Percentiles rank a stretch among this genome's conserved stretches.
Conservation (phyloP, 2,888 invertebrate species). For the Gryllus longicercus region DNA sequence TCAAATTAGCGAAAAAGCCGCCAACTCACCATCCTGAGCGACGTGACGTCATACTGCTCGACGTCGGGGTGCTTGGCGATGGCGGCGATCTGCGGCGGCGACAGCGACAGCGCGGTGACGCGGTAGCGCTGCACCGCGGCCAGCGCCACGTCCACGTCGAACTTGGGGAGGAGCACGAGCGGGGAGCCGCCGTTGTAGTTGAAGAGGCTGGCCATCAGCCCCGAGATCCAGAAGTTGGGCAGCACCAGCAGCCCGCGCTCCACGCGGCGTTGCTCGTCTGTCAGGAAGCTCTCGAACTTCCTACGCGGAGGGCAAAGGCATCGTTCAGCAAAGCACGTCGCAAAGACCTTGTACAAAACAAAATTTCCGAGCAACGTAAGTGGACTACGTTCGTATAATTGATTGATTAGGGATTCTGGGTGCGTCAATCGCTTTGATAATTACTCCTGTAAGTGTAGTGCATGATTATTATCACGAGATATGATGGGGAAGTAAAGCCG, state of each 20-base stretch:
- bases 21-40: not conserved
- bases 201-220: not conserved
- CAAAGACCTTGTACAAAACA: too few species aligned
- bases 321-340: too few species aligned
- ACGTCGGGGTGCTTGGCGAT: slow-evolving; percentile 8
- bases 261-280: not conserved
- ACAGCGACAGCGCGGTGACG: not conserved
- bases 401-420: too few species aligned
- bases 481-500: too few species aligned
- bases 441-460: too few species aligned
- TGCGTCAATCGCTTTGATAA: too few species aligned
- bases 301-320: too few species aligned
- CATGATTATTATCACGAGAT: too few species aligned
- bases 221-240: not conserved
- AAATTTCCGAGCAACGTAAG: too few species aligned
- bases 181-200: not conserved
- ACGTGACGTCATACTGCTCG: not conserved
- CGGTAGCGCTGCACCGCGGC: not conserved
- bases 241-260: not conserved
- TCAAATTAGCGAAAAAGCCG: too few species aligned
- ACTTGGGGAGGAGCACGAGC: not conserved
- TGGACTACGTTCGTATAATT: too few species aligned
- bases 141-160: not conserved
- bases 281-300: not conserved
- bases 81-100: not conserved